Evolutionary conservation across 1,140 invertebrate species (phyloP), one percentile per base, ranked within the genome.

Genomic region (Drosophila saltans): DNA sequence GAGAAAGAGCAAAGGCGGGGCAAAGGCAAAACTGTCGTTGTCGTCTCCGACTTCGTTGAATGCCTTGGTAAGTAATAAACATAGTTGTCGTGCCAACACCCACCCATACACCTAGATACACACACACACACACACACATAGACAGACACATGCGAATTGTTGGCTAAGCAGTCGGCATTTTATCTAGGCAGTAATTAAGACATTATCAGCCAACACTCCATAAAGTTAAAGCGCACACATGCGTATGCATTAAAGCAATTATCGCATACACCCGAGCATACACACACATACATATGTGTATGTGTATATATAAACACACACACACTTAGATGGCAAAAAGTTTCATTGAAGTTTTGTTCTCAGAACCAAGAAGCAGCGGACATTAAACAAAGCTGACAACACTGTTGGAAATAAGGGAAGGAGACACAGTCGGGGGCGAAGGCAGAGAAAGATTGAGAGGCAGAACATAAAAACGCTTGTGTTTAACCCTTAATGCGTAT

Each of bases 111-210:
- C 69, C 8, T 33, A 59, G 39, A 58, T 36, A 63, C 64, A 57
- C 48, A 41, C 33, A 26, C 28, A 55, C 39, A 58, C 30, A 24
- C 69, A n/a, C 33, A 59, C 52, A 58, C 28, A 63, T 1, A 36
- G 33, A 36, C 33, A 56, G 48, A 66, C n/a, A 59, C 57, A 63
- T 33, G 48, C 65, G 21, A 26, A 76, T 66, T 30, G 57, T 41
- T 65, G 67, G 84, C 72, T 83, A 82, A 82, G 69, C 77, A 82
- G 83, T 81, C 78, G 77, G 84, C 83, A 86, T 86, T 86, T 86
- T 86, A 86, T 86, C 83, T 89, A 88, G 84, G 83, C 83, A 78
- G 83, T 86, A 86, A 86, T 86, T 88, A 86, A 86, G 83, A 89
- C 83, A 86, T 86, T 86, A 86, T 86, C 83, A 86, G 80, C 84